Base-by-base conservation (phyloP, 2,888 invertebrate species). In the Caenorhabditis doughertyi region DNA sequence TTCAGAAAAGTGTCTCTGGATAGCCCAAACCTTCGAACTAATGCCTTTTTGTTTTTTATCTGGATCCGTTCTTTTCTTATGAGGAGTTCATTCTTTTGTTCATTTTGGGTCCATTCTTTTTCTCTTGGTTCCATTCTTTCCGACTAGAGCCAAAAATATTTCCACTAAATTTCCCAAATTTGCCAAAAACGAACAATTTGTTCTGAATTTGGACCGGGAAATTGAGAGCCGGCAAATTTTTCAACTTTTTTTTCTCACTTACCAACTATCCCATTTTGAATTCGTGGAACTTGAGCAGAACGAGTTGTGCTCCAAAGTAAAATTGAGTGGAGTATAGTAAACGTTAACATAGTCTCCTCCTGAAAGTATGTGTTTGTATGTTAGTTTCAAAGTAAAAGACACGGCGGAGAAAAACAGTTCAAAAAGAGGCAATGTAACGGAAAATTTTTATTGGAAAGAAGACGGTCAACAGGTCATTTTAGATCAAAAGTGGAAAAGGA, bases 241-340 rank as follows among this genome's bases (percentile, higher is more conserved):
- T 13, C 0, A 0, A n/a, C 8, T n/a, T 3, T 29, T 55, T 55
- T 55, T 29, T 18, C n/a, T 47, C 44, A 44, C 79, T 47, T 27
- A 79, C 79, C 83, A 32, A 83, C 56, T 9, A 83, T 73, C 16
- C 79, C 83, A 68, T 83, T 83, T 27, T 64, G 72, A 27, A 83
- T 83, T 13, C 58, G 39, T 18, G 81, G 70, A 4, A 81, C 65
- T 23, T 77, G 53, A 9, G 64, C 70, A 2, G 21, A 29, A 5
- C 18, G 7, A 0, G 11, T n/a, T 1, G n/a, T 18, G 23, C 55
- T 55, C 55, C 55, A 55, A 2, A 47, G 18, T 13, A 56, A 13
- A 8, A 16, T 3, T 0, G n/a, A 67, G 18, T 42, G 47, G 4
- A 18, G 21, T 1, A 65, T n/a, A 1, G 47, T 8, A 16, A 32